Evolutionary conservation across 2,113 vertebrate genomes (phyloP).

Genomic region (Larimichthys crocea): DNA sequence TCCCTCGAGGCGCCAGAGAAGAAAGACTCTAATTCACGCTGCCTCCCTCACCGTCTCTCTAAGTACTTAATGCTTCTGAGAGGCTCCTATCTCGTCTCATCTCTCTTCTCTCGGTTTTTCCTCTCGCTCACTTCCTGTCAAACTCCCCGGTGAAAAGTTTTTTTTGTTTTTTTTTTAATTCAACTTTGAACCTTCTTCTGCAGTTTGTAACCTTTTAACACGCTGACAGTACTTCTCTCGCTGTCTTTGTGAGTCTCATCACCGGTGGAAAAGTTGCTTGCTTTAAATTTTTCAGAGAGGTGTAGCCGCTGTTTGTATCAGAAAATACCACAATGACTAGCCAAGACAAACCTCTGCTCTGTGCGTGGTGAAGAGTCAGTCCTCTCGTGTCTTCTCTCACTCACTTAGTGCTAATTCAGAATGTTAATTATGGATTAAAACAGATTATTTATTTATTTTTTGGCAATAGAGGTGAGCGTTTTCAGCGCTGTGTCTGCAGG

Average conservation of each 20-base stretch:
- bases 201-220: background rate
- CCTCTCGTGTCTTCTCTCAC: background rate
- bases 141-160: background rate
- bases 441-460: too few relatives aligned
- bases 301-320: background rate
- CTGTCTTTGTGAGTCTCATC: background rate
- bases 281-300: background rate
- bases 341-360: background rate
- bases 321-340: background rate
- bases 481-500: background rate
- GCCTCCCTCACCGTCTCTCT: slow-evolving; percentile 52
- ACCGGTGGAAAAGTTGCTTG: background rate
- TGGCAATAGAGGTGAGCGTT: too few relatives aligned
- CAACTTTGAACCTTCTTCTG: background rate
- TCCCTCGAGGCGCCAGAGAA: slow-evolving; percentile 64
- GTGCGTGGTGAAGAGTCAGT: background rate
- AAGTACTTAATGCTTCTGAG: slow-evolving; percentile 59
- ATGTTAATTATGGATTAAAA: too few relatives aligned
- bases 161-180: background rate
- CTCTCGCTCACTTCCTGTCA: slow-evolving; percentile 26
- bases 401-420: slow-evolving; percentile 2
- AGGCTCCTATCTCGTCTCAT: slow-evolving; percentile 49
- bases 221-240: background rate
- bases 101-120: slow-evolving; percentile 13
- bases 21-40: slow-evolving; percentile 56